Base-by-base conservation (phyloP, 35 echinoderm and acorn worm species). In the Lytechinus variegatus region DNA sequence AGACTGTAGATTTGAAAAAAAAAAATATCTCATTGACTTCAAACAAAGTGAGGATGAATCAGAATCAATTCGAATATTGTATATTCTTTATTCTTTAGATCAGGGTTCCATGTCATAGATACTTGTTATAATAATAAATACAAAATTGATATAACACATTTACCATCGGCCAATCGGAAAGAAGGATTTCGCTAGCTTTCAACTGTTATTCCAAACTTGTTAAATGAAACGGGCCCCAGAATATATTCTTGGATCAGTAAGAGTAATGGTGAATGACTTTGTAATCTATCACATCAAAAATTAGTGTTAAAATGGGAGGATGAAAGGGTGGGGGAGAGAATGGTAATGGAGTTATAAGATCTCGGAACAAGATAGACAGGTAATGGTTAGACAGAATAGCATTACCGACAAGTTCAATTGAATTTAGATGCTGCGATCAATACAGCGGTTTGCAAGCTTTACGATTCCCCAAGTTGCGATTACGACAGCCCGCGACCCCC, bases 401-500 rank as follows among this genome's bases (percentile, higher is more conserved):
- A 79, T 24, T 79, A 79, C 16, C 19, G 66, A 79, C 66, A 79
- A 79, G 66, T 79, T 79, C 66, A 79, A 79, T 79, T 79, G 66
- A 79, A 79, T 79, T 79, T 79, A 79, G 66, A 79, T 21, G 66
- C 66, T 24, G 66, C n/a, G 66, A 79, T 79, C 66, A 79, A 79
- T 79, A 79, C 66, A 24, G 66, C 66, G 66, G 66, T 79, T 24
- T 79, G 66, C 66, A 16, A 79, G 66, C 66, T 79, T 79, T 19
- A 79, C 66, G 66, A 24, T 79, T 79, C 66, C 88, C 52, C 29
- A 54, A 90, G 88, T 90, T 90, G 88, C 52, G 88, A 52, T 90
- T 90, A 90, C 52, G 88, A 90, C 88, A 90, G 88, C 88, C 88
- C 88, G 28, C 88, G 29, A 90, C 29, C 88, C 52, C 29, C 88